phyloP scores from a whole-genome alignment of 2,113 vertebrate genomes.

The Syrmaticus mikado region DNA sequence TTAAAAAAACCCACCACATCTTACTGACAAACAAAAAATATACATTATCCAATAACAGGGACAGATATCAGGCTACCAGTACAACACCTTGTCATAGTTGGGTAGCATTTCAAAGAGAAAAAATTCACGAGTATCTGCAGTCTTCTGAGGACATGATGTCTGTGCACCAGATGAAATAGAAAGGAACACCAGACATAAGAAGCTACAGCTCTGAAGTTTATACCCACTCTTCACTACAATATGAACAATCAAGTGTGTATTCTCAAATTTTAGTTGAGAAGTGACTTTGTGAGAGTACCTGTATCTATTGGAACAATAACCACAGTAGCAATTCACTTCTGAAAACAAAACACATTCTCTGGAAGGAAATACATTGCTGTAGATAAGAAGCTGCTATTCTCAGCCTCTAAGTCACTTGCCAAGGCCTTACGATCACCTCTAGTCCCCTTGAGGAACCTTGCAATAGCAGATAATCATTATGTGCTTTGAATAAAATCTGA shows the following conservation, averaged over 20 bases:
- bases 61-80: background rate
- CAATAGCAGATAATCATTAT: background rate
- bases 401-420: background rate
- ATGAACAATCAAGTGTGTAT: background rate
- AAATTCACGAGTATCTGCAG: too few relatives aligned
- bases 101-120: background rate
- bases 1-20: background rate
- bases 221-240: background rate
- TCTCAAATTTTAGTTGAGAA: background rate
- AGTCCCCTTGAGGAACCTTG: background rate
- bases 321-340: background rate
- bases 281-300: background rate
- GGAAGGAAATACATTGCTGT: background rate
- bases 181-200: background rate
- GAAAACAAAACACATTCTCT: background rate
- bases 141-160: background rate
- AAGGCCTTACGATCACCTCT: background rate
- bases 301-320: background rate
- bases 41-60: background rate
- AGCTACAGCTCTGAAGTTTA: background rate
- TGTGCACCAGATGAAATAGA: background rate
- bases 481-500: background rate
- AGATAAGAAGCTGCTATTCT: background rate
- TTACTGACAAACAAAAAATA: background rate
- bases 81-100: background rate